Evolutionary conservation across 2,113 vertebrate genomes (phyloP).

Genomic region (Stegastes partitus): DNA sequence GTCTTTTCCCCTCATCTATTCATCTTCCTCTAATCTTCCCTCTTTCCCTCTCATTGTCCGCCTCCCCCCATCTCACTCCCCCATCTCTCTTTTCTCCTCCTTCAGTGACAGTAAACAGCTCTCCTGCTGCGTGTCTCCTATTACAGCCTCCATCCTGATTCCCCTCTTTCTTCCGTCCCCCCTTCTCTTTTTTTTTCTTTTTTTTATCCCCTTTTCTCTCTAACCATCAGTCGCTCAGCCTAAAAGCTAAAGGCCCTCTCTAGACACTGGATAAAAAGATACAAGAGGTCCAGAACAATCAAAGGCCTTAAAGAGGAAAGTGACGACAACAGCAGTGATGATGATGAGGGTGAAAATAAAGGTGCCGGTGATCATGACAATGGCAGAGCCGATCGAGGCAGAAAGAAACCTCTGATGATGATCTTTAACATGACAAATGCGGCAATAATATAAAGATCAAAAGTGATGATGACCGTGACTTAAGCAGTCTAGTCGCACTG

Average conservation of each 20-base stretch:
- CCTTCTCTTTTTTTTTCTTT: conserved; percentile 18
- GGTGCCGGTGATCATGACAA: conserved; percentile 15
- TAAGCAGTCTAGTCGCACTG: background rate
- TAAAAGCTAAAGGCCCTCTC: conserved; percentile 81
- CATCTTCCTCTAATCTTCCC: conserved; percentile 56
- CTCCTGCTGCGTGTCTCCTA: conserved; percentile 82
- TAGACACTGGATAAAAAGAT: conserved; percentile 77
- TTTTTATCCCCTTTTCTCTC: conserved; percentile 38
- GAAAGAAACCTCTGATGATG: conserved; percentile 34
- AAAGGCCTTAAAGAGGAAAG: conserved; percentile 44
- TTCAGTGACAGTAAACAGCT: conserved; percentile 75
- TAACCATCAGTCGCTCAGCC: conserved; percentile 68
- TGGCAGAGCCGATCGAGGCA: background rate
- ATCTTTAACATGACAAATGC: conserved; percentile 51
- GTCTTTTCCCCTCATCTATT: conserved; percentile 41
- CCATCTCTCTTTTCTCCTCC: conserved; percentile 64
- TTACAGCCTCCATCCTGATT: conserved; percentile 79
- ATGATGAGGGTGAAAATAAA: conserved; percentile 49
- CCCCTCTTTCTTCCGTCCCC: conserved; percentile 56
- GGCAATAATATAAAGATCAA: conserved; percentile 8
- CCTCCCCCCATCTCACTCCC: conserved; percentile 26
- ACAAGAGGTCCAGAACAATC: conserved; percentile 77
- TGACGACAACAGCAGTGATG: conserved; percentile 34
- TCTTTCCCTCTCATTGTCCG: conserved; percentile 56
- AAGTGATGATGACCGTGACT: background rate